Base-by-base conservation (phyloP, 2,888 invertebrate genomes). In the Priocnemis perturbator region DNA sequence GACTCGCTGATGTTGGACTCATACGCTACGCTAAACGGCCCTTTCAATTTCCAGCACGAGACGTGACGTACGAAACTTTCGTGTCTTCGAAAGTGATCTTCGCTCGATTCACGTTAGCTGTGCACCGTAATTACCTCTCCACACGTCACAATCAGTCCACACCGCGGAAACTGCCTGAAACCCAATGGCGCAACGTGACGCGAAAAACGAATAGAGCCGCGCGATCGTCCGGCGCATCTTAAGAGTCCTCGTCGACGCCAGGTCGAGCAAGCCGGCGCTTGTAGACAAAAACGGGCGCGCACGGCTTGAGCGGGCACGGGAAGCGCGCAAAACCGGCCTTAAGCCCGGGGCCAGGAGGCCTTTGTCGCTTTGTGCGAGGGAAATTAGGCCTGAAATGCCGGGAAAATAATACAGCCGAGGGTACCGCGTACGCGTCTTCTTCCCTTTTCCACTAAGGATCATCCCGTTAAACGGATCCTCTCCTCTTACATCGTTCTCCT, bases 301-400 rank as follows among this genome's bases (percentile, higher is more conserved):
- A 37, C 48, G 70, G 26, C 70, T 57, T 55, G 64, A 68, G 44
- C 60, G 50, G 44, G 23, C 26, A 53, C 71, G 56, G 64, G 77
- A 73, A 69, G 66, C 67, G 72, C 61, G 65, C 60, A 68, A 71
- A 64, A 70, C 71, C 37, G 37, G 37, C 37, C 67, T 69, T 73
- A 75, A 73, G 71, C 74, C 76, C 56, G 47, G 70, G 74, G 68
- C 71, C 71, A 59, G 67, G 76, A 71, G 71, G 37, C 37, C 37
- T 37, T 37, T 37, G 37, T 37, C 64, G 79, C 83, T 85, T 88
- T 88, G 85, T 87, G 79, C 81, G 81, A 77, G 82, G 81, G 85
- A 88, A 88, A 88, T 88, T 88, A 88, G 86, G 84, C 88, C 84
- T 86, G 84, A 88, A 88, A 88, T 84, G 85, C 81, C 78, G 78